Conservation (phyloP, 2,888 invertebrate species). For the Cyrtodaria siliqua region DNA sequence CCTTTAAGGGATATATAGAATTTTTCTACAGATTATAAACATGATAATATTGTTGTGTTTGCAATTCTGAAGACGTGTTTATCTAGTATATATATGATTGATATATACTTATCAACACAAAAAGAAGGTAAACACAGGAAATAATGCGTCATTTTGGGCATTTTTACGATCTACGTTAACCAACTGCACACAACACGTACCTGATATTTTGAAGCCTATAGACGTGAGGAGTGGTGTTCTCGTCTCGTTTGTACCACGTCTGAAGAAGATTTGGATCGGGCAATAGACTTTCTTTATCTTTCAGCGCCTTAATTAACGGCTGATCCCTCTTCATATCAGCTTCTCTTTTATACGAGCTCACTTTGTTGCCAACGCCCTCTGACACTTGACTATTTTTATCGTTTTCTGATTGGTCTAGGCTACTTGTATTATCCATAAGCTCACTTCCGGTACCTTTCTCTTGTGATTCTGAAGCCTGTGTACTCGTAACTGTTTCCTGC, state of each 20-base stretch:
- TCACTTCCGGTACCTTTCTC: slow-evolving; percentile 7
- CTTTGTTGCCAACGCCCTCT: slow-evolving; percentile 22
- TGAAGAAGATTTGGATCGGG: slow-evolving; percentile 84
- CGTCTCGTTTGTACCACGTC: slow-evolving; percentile 85
- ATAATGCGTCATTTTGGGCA: too few species aligned
- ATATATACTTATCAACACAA: too few species aligned
- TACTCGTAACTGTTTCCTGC: background rate
- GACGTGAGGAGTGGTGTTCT: slow-evolving; percentile 81
- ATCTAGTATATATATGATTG: too few species aligned
- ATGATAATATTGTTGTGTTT: too few species aligned
- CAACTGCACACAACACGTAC: too few species aligned
- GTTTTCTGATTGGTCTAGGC: slow-evolving; percentile 8
- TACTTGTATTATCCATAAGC: background rate
- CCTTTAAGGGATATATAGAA: too few species aligned
- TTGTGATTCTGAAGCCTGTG: background rate
- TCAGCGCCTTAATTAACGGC: slow-evolving; percentile 63
- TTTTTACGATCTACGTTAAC: too few species aligned
- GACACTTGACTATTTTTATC: slow-evolving; percentile 6
- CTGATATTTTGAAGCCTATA: slow-evolving; percentile 80
- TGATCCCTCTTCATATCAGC: slow-evolving; percentile 61
- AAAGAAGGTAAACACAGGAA: too few species aligned
- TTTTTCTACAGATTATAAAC: too few species aligned
- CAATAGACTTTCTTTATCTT: slow-evolving; percentile 68
- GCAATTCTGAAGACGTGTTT: too few species aligned
- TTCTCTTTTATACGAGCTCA: slow-evolving; percentile 12